Evolutionary conservation across 1,140 invertebrate species (phyloP), one percentile per base, ranked within the genome.

Genomic region (Hycleus cichorii): DNA sequence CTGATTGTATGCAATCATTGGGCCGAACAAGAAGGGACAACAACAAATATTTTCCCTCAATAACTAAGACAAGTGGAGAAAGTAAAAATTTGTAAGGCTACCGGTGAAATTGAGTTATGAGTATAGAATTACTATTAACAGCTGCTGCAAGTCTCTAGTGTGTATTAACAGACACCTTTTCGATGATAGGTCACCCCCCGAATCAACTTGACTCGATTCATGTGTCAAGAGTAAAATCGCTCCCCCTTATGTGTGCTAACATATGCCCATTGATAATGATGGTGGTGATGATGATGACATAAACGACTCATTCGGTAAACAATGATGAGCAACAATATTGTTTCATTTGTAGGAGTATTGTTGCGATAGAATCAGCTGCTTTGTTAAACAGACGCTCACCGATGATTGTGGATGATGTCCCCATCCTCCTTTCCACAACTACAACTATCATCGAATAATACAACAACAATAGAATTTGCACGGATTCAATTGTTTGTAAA

Each of bases 1-100:
- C 52, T 63, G 39, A 63, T 63, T 59, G 57, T 59, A 49, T 26
- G 45, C n/a, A 47, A 62, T 52, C 60, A 62, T 42, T 58, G 57
- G 60, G 39, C 55, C 51, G 60, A 49, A 54, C 38, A 59, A 49
- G 56, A 12, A 43, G 6, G 40, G 12, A 42, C 32, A 32, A 32
- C 32, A 32, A 32, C 32, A 32, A 32, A 32, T 32, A 32, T 32
- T 32, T 32, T 32, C 7, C 32, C 7, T 32, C 32, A 32, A 32
- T 7, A 32, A 32, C 18, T 18, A 18, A 18, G 18, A 18, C 18
- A 18, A 18, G 18, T 18, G 18, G 18, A 18, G 18, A 18, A 18
- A 18, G 18, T 18, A 18, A 18, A 18, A 18, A 18, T 18, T 18
- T 18, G 18, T 18, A 18, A 18, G 18, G 18, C 18, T 18, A 18